Base-by-base conservation (phyloP, 2,888 invertebrate genomes). In the Philereme transversata region DNA sequence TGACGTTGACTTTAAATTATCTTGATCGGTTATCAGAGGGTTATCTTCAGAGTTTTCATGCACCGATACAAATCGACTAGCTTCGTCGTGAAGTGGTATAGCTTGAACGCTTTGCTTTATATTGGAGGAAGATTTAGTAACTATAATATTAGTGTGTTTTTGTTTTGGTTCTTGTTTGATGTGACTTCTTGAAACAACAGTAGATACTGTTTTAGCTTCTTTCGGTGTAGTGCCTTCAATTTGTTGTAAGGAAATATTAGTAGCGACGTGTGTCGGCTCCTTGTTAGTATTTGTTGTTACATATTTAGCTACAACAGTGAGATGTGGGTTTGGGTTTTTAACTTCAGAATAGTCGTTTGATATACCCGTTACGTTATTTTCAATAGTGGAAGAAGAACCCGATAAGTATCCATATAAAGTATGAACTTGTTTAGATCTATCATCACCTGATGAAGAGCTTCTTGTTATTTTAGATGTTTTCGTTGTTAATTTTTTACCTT, bases 231-330 rank as follows among this genome's bases (percentile, higher is more conserved):
- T 11, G 34, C 10, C 9, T n/a, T 5, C 7, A 0, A 5, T 48
- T 35, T 43, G 35, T 41, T 10, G 5, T 5, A 36, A 9, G 4
- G 41, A 41, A 35, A 35, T 41, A 48, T 49, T 49, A 6, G 8
- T 41, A 34, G 41, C 35, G 8, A 11, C 4, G 3, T 35, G 8
- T 11, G 10, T 49, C 0, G 35, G 10, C 40, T 49, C 9, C 44
- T 49, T 5, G 8, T 48, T 41, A 6, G 22, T 47, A 38, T 47
- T 38, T 22, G 7, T 22, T 35, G 43, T 36, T 10, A 40, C 34
- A 4, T 11, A 48, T 34, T 55, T 41, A 35, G 55, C 7, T n/a
- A n/a, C 46, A 8, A 46, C 33, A n/a, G 22, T 46, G 33, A 33
- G 33, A 11, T 22, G 7, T 22, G 46, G 4, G 43, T 10, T 10